Evolutionary conservation across 1,140 invertebrate genomes (phyloP).

Genomic region (Drosophila parvula): DNA sequence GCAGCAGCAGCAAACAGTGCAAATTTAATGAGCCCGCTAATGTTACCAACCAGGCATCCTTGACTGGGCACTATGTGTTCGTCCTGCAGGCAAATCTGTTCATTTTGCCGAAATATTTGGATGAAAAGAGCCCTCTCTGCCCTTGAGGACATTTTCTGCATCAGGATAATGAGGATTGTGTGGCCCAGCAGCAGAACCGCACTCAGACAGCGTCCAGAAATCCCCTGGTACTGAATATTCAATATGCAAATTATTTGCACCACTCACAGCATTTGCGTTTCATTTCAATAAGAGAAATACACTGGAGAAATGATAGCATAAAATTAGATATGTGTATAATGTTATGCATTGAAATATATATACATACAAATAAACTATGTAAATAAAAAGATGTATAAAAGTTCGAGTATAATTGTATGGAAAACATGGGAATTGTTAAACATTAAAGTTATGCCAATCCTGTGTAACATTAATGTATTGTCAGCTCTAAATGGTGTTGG

Average conservation of each 20-base stretch:
- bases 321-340: no score
- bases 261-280: slow-evolving; percentile 10
- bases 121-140: slow-evolving; percentile 19
- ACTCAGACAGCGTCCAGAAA: neutral
- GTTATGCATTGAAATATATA: neutral
- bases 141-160: slow-evolving; percentile 34
- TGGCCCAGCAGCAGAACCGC: neutral
- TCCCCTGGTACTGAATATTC: slow-evolving; percentile 19
- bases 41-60: slow-evolving; percentile 6
- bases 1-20: slow-evolving; percentile 1
- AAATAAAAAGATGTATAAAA: no score
- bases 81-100: slow-evolving; percentile 42
- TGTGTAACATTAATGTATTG: no score
- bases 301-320: neutral
- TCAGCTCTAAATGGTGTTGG: no score
- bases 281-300: neutral
- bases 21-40: slow-evolving; percentile 39
- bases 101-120: neutral
- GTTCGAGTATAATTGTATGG: no score
- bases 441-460: no score
- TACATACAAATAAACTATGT: neutral
- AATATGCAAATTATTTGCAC: slow-evolving; percentile 24
- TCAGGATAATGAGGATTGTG: slow-evolving; percentile 30
- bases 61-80: neutral
- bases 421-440: no score